Percentiles rank a stretch among this genome's conserved stretches.
Evolutionary conservation across 2,888 invertebrate species (phyloP).

Genomic region (Mesorhabditis sp.): DNA sequence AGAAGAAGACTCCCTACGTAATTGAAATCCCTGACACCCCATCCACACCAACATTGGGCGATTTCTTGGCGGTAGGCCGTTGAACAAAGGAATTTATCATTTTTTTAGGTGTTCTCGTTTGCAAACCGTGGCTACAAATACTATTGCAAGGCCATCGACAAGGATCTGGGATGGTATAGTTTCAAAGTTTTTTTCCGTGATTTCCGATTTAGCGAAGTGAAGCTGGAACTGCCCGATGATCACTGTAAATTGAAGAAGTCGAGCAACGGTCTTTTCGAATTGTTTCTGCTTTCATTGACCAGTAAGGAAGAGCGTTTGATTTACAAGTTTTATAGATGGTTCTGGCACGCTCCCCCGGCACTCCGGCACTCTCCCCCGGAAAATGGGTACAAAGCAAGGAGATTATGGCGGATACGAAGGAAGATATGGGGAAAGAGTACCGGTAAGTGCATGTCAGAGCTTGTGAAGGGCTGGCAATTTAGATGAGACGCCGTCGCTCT

Average conservation of each 20-base stretch:
- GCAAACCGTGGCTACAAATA: constrained; percentile 46
- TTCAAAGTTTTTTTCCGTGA: constrained; percentile 3
- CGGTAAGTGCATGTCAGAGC: constrained; percentile 5
- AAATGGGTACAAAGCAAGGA: not conserved
- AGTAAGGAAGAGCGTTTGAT: constrained; percentile 21
- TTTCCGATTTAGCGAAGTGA: constrained; percentile 42
- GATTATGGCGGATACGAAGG: too few relatives aligned
- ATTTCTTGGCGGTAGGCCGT: not conserved
- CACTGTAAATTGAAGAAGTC: constrained; percentile 31
- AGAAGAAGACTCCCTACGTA: constrained; percentile 48
- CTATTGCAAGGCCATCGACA: constrained; percentile 46
- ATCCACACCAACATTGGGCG: not conserved
- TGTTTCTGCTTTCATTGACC: constrained; percentile 36
- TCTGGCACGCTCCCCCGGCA: constrained; percentile 29
- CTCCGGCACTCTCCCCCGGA: constrained; percentile 28
- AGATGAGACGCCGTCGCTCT: not conserved
- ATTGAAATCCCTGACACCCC: not conserved
- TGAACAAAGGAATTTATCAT: not conserved
- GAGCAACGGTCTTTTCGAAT: constrained; percentile 41
- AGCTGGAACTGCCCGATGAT: constrained; percentile 41
- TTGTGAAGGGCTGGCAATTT: not conserved
- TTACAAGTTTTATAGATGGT: not conserved
- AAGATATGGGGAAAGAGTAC: not conserved
- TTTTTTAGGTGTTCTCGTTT: constrained; percentile 21
- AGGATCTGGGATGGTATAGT: constrained; percentile 38